Conservation (phyloP, 2,113 vertebrate genomes). For the Callipepla squamata region DNA sequence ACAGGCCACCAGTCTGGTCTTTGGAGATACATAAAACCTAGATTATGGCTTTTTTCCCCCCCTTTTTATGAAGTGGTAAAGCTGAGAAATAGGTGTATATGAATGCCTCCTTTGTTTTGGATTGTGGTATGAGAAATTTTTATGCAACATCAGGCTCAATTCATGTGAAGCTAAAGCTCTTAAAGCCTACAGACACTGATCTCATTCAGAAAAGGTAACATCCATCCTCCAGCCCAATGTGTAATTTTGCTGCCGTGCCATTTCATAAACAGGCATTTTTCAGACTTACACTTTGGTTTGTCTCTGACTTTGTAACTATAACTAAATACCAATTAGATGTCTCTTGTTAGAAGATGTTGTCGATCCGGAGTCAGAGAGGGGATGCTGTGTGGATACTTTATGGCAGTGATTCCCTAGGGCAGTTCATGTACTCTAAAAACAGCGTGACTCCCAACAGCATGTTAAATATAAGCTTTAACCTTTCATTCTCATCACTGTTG, state of each 20-base stretch:
- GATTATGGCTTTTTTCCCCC: neutral
- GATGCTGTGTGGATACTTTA: rapidly evolving
- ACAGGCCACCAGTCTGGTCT: neutral
- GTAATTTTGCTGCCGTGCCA: neutral
- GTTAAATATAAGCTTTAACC: neutral
- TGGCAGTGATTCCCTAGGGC: neutral
- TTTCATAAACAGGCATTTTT: neutral
- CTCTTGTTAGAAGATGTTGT: neutral
- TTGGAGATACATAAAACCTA: neutral
- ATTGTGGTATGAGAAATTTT: neutral
- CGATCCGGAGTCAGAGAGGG: neutral
- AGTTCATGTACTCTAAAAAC: neutral
- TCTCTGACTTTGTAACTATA: neutral
- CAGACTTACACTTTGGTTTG: neutral
- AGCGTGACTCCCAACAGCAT: neutral
- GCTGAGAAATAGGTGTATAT: neutral
- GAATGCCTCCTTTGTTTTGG: neutral
- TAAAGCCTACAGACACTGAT: neutral
- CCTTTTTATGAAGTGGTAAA: neutral
- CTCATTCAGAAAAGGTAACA: neutral
- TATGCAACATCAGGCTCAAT: constrained; percentile 28
- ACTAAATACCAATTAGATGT: neutral
- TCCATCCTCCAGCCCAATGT: neutral
- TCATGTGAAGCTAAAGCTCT: constrained; percentile 33
- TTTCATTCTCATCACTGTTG: neutral